Evolutionary conservation across 2,113 vertebrate genomes (phyloP).

Genomic region (Chlorodrepanis virens): DNA sequence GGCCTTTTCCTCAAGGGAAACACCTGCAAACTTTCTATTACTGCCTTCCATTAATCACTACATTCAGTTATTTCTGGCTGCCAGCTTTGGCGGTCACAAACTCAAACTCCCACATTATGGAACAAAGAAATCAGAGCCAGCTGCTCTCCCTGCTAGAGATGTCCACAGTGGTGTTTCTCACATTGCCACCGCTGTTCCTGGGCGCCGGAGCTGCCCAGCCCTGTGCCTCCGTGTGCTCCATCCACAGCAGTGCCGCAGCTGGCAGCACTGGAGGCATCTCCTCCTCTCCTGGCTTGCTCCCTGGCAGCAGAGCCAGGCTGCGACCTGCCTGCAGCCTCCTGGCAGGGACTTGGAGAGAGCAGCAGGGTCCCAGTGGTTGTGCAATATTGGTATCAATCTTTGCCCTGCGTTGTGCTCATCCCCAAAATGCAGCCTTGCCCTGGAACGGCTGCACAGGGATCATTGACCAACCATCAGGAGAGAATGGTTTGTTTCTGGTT

Average conservation of each 20-base stretch:
- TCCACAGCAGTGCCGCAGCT: too few species aligned
- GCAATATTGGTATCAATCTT: not conserved
- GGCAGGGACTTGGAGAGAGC: not conserved
- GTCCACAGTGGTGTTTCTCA: not conserved
- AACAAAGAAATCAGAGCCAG: not conserved
- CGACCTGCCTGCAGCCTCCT: not conserved
- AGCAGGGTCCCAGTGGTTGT: not conserved
- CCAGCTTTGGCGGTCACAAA: not conserved
- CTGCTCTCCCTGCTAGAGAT: rapidly evolving
- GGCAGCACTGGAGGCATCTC: not conserved
- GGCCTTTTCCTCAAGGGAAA: not conserved
- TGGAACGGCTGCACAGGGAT: not conserved
- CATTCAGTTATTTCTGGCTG: not conserved
- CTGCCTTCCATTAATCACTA: not conserved
- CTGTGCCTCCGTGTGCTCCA: not conserved
- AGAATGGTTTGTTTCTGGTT: not conserved
- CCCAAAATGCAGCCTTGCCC: not conserved
- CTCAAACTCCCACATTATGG: not conserved
- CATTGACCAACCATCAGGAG: not conserved
- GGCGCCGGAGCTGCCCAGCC: not conserved
- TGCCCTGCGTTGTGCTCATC: rapidly evolving
- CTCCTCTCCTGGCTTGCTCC: not conserved
- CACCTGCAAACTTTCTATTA: not conserved
- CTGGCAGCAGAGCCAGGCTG: not conserved
- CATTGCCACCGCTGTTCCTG: rapidly evolving